Evolutionary conservation across 2,113 vertebrate genomes (phyloP).

Genomic region (Lonchura striata): DNA sequence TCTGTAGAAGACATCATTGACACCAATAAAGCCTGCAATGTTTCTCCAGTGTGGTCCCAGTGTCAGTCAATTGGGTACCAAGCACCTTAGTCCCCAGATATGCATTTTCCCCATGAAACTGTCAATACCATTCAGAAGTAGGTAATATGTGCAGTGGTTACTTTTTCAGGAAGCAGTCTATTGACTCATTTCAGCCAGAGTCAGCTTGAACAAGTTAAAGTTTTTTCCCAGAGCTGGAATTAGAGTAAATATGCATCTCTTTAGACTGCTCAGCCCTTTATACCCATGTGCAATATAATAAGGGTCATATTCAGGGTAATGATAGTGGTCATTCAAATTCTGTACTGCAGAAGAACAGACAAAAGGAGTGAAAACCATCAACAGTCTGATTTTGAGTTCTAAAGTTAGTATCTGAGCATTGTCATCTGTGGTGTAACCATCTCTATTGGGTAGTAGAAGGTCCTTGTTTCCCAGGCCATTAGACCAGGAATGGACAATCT

Average conservation of each 20-base stretch:
- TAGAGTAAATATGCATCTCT: background rate
- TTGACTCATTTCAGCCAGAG: background rate
- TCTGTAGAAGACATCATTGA: background rate
- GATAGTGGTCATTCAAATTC: background rate
- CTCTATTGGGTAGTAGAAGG: background rate
- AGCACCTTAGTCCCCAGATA: background rate
- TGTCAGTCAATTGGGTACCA: background rate
- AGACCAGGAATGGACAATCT: background rate
- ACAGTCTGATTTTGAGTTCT: background rate
- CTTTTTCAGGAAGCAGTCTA: background rate
- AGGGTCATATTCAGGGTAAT: background rate
- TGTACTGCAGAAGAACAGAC: background rate
- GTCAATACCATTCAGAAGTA: background rate
- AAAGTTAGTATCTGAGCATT: background rate
- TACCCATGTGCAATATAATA: background rate
- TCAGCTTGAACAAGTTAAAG: background rate
- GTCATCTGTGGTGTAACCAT: background rate
- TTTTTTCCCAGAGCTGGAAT: background rate
- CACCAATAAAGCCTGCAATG: background rate
- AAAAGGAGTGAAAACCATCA: background rate
- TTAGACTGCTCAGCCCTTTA: background rate
- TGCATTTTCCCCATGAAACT: background rate
- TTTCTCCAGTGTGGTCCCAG: background rate
- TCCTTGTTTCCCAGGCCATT: background rate
- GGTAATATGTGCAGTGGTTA: background rate